Conservation (phyloP, 2,888 invertebrate genomes). For the Mimachlamys varia region DNA sequence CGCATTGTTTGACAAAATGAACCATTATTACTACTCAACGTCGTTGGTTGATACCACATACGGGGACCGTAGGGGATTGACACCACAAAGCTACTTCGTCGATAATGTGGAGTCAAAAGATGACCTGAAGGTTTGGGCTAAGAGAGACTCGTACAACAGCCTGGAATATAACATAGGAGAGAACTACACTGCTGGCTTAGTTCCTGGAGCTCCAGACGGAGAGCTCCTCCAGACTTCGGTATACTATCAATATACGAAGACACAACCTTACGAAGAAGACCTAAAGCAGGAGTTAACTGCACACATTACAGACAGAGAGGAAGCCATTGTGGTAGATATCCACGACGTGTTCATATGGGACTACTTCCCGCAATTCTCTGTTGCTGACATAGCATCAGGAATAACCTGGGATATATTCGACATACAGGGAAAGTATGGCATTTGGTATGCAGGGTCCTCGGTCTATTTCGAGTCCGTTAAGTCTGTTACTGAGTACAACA, state of each 20-base stretch:
- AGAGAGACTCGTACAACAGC: neutral
- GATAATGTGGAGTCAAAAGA: neutral
- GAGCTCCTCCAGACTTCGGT: neutral
- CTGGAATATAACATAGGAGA: conserved; percentile 37
- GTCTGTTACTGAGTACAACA: conserved; percentile 41
- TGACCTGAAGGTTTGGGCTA: neutral
- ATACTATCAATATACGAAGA: conserved; percentile 32
- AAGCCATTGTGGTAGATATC: neutral
- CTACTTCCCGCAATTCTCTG: conserved; percentile 38
- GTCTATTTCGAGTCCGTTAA: conserved; percentile 39
- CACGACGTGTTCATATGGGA: neutral
- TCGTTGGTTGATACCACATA: neutral
- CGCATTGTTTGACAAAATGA: neutral
- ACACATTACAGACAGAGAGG: neutral
- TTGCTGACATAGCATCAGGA: conserved; percentile 29
- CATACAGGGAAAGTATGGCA: conserved; percentile 40
- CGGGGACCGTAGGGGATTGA: too few relatives aligned
- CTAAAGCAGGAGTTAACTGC: neutral
- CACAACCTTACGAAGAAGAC: neutral
- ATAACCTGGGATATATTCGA: conserved; percentile 45
- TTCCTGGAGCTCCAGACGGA: conserved; percentile 11
- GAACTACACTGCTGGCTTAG: neutral
- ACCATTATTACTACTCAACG: neutral
- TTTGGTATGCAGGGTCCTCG: conserved; percentile 44
- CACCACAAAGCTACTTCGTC: neutral